Percentiles rank a stretch among this genome's conserved stretches.
These are phyloP conservation scores for Amphiura filiformis DNA, from an alignment of 35 echinoderm and acorn worm genomes.

Conservation along the genomic window DNA sequence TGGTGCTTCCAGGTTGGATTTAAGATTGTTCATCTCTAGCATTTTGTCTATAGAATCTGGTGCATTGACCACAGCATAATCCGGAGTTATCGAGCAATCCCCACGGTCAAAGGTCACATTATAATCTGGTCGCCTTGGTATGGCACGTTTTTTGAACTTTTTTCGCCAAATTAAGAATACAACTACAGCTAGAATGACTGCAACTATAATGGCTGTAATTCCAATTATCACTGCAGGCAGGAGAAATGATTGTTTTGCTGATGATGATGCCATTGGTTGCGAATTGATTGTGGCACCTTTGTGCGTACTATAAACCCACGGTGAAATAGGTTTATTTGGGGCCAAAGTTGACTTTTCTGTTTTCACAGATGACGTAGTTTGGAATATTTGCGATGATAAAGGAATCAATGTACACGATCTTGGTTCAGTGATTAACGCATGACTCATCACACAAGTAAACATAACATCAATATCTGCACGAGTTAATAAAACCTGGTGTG, in stretches of 20 bases:
- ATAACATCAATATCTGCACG: neutral
- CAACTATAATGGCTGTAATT: neutral
- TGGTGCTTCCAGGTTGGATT: too few relatives aligned
- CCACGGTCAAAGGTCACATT: neutral
- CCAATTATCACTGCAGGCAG: neutral
- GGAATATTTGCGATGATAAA: neutral
- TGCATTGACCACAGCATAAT: neutral
- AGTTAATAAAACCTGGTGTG: neutral
- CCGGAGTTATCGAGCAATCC: neutral
- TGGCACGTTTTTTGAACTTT: neutral
- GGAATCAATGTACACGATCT: neutral
- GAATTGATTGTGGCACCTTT: neutral
- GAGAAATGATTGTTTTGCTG: neutral
- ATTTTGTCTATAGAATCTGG: neutral
- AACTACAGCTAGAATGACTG: neutral
- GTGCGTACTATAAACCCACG: neutral
- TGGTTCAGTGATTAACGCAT: neutral
- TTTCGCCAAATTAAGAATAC: neutral
- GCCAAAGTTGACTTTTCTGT: neutral
- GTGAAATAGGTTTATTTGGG: neutral
- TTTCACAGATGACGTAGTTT: neutral
- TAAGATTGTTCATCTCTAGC: neutral
- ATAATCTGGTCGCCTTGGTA: neutral
- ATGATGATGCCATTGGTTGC: neutral
- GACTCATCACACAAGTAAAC: neutral